Base-by-base conservation (phyloP, 2,797 vertebrate genomes). In the Gorsachius magnificus region DNA sequence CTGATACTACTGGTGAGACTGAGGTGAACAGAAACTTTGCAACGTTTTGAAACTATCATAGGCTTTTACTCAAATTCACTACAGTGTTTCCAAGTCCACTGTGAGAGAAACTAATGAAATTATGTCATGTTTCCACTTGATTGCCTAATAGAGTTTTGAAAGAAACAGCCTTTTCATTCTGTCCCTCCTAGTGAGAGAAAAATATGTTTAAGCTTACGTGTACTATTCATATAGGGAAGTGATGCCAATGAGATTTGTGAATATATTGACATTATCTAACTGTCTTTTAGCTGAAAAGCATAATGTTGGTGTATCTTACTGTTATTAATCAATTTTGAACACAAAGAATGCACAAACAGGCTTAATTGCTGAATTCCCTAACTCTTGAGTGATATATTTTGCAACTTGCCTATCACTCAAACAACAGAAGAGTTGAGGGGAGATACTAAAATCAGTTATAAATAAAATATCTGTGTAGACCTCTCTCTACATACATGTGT, bases 301-400 rank as follows among this genome's bases (percentile, higher is more conserved):
- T n/a, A 35, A 84, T 72, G 68, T 77, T 82, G 74, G 51, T 95
- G 68, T 72, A 84, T 93, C 86, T 89, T 85, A 90, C 63, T 7
- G 20, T 88, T 97, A 95, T 95, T 95, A 95, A 95, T 95, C 94
- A 95, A 92, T 95, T 95, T 83, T 77, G 81, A 96, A 89, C 75
- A 93, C 70, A 91, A 95, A 90, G 71, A 90, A 93, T 69, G 77
- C 41, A 84, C 74, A 91, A 95, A 86, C 64, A 93, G 51, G 74
- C 85, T 96, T 96, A 95, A 95, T 70, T 95, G 88, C 60, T 0
- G n/a, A 90, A 94, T 95, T 92, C 81, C 61, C 79, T 69, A 91
- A 83, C 65, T 89, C 80, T 56, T 90, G 68, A 90, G 86, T 93
- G 93, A 96, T 94, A 38, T 90, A 96, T 96, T 97, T 96, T 93